phyloP scores from a whole-genome alignment of 2,113 vertebrate species.

The Leucopsar rothschildi region DNA sequence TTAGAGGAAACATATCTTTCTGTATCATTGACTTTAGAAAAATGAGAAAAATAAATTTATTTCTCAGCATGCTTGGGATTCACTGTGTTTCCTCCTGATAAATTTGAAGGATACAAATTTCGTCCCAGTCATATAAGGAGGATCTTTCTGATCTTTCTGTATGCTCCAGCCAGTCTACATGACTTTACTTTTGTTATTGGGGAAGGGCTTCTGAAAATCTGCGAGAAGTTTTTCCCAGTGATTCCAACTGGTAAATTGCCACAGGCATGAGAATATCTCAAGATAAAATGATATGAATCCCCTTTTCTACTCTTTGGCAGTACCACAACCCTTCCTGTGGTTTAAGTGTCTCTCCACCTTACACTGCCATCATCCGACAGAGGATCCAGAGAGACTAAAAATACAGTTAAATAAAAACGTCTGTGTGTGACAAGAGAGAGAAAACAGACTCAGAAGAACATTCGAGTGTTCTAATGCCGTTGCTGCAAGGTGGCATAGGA shows the following conservation, averaged over 20 bases:
- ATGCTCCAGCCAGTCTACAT: background rate
- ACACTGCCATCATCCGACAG: background rate
- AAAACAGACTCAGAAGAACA: background rate
- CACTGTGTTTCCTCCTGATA: background rate
- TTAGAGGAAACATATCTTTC: background rate
- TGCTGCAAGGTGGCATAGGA: background rate
- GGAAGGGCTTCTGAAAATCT: background rate
- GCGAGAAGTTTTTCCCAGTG: background rate
- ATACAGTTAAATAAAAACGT: background rate
- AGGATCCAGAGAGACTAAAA: background rate
- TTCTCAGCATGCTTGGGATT: background rate
- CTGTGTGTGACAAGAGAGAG: background rate
- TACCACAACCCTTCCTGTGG: background rate
- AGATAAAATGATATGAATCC: background rate
- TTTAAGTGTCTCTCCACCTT: background rate
- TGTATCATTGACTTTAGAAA: background rate
- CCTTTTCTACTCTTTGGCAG: background rate
- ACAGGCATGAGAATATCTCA: background rate
- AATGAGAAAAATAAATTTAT: background rate
- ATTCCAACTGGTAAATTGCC: background rate
- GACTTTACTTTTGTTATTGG: background rate
- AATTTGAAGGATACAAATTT: background rate
- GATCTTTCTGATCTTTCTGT: background rate
- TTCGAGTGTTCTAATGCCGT: accelerated
- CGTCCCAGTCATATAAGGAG: background rate